Percentiles rank a stretch among this genome's conserved stretches.
Evolutionary conservation across 2,888 invertebrate species (phyloP).

Genomic region (Mythimna loreyi): DNA sequence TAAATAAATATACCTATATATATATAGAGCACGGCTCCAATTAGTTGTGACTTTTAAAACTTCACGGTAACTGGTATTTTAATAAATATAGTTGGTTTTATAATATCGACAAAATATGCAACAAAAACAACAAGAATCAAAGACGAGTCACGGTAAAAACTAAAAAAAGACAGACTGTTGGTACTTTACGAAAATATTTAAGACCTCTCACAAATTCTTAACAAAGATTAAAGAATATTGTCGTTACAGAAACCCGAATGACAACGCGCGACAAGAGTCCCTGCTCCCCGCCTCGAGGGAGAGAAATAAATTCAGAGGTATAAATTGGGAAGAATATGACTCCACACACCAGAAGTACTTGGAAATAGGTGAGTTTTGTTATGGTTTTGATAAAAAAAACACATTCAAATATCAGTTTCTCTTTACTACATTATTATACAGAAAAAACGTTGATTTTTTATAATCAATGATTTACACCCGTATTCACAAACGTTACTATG

Average conservation of each 20-base stretch:
- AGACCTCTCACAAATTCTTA: constrained; percentile 1
- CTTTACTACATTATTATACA: no score
- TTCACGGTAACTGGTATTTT: no score
- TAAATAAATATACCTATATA: no score
- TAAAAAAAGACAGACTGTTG: not conserved
- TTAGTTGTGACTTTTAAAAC: no score
- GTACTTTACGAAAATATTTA: not conserved
- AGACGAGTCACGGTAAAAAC: accelerated
- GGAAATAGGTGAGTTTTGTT: constrained; percentile 94
- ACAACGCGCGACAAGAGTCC: constrained; percentile 94
- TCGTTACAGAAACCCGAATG: constrained; percentile 94
- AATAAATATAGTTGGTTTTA: no score
- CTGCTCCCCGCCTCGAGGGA: constrained; percentile 95
- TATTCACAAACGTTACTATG: no score
- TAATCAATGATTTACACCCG: no score
- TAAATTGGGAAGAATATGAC: constrained; percentile 98
- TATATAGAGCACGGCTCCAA: no score
- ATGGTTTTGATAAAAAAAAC: not conserved
- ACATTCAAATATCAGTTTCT: no score
- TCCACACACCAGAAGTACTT: constrained; percentile 98
- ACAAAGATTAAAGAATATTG: constrained; percentile 46
- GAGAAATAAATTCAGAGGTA: constrained; percentile 95
- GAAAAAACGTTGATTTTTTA: no score
- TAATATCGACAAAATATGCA: not conserved
- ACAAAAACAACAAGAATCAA: not conserved